Evolutionary conservation across 1,140 invertebrate species (phyloP).

Genomic region (Cyclargus thomasi): DNA sequence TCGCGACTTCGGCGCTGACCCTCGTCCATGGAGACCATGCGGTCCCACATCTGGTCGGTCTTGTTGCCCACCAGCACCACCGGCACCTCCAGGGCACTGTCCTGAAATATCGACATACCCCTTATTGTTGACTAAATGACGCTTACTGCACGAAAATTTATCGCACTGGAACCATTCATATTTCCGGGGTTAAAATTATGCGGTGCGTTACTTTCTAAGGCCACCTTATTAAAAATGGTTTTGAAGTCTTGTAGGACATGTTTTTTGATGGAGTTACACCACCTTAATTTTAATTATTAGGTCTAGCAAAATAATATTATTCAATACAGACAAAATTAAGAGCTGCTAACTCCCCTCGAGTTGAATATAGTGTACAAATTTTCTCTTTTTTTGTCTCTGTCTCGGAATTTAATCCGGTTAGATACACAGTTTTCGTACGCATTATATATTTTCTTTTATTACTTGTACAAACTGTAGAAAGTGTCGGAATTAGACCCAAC

Average conservation of each 20-base stretch:
- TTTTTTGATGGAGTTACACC: too few species aligned
- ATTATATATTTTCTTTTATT: not conserved
- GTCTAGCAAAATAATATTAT: too few species aligned
- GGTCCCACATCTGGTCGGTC: conserved; percentile 83
- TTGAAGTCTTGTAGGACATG: too few species aligned
- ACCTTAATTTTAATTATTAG: too few species aligned
- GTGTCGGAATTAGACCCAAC: not conserved
- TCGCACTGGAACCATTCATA: too few species aligned
- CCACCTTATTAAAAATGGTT: too few species aligned
- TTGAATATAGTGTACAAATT: not conserved
- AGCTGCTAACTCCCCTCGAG: too few species aligned
- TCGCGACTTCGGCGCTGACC: conserved; percentile 83
- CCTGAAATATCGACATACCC: conserved; percentile 55
- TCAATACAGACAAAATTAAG: not conserved
- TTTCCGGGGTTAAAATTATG: too few species aligned
- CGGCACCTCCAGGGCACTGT: conserved; percentile 78
- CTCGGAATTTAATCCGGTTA: not conserved
- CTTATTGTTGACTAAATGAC: too few species aligned
- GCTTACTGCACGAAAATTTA: too few species aligned
- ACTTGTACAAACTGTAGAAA: not conserved
- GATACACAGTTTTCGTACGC: not conserved
- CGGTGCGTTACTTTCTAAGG: too few species aligned
- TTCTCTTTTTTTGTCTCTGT: not conserved
- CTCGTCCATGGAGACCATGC: conserved; percentile 84
- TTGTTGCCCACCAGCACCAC: conserved; percentile 90